These are phyloP conservation scores for Synanthedon vespiformis DNA, from an alignment of 2,888 invertebrate species.

Conservation along the genomic window DNA sequence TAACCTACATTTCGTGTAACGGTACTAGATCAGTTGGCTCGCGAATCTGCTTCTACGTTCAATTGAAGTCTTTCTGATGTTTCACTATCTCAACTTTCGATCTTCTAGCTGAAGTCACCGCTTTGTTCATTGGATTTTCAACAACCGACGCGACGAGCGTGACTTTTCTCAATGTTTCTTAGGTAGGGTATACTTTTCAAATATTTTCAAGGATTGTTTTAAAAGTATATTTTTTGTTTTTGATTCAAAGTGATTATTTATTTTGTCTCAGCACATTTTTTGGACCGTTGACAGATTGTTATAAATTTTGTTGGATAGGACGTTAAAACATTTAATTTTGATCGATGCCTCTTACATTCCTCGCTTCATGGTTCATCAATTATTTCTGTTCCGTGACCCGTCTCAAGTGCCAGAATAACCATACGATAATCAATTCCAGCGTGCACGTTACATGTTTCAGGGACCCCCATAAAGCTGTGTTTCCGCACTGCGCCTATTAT, in stretches of 20 bases:
- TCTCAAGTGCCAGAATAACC: constrained; percentile 46
- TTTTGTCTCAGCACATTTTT: no score
- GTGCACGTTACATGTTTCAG: constrained; percentile 55
- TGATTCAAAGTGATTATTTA: no score
- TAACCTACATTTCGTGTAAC: constrained; percentile 28
- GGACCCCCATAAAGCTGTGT: constrained; percentile 47
- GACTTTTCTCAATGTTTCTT: constrained; percentile 8
- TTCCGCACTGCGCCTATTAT: constrained; percentile 62
- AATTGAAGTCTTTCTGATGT: constrained; percentile 8
- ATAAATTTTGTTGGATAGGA: no score
- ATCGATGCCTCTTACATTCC: constrained; percentile 35
- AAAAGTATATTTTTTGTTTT: no score
- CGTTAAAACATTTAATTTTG: constrained; percentile 31
- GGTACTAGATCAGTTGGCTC: constrained; percentile 16
- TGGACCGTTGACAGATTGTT: no score
- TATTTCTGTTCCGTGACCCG: constrained; percentile 44
- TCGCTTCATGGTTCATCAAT: constrained; percentile 45
- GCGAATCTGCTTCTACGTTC: constrained; percentile 1
- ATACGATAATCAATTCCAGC: constrained; percentile 53
- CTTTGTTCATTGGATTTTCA: constrained; percentile 8
- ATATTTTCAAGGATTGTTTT: no score
- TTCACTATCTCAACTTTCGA: constrained; percentile 9
- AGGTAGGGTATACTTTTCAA: no score
- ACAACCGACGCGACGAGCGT: constrained; percentile 7
- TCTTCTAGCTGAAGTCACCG: constrained; percentile 9